Evolutionary conservation across 2,888 invertebrate genomes (phyloP).

Genomic region (Aricia artaxerxes): DNA sequence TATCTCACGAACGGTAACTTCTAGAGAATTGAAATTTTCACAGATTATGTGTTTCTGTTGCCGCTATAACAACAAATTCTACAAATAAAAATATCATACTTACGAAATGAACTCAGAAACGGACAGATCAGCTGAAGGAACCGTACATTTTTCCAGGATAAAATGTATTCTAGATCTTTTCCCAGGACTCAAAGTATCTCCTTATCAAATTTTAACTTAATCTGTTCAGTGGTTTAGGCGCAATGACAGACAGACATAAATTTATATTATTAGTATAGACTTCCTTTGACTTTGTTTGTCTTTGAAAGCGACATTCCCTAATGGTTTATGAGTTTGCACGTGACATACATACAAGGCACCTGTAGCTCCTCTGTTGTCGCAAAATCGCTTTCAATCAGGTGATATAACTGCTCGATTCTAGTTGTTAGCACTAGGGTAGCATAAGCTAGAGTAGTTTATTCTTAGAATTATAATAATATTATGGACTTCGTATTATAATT

Average conservation of each 20-base stretch:
- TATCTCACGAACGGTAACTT: no score
- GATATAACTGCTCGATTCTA: not conserved
- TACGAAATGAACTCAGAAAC: no score
- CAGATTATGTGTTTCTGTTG: no score
- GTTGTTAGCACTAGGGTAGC: not conserved
- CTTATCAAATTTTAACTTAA: no score
- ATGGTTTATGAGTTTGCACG: not conserved
- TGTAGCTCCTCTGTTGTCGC: not conserved
- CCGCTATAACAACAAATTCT: no score
- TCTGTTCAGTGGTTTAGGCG: not conserved
- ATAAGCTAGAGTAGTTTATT: not conserved
- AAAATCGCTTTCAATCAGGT: not conserved
- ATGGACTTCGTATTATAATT: no score
- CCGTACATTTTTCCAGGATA: no score
- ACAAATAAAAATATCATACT: no score
- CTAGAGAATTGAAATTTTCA: no score
- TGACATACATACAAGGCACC: not conserved
- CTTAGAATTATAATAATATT: not conserved
- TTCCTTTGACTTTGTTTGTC: not conserved
- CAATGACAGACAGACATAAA: not conserved
- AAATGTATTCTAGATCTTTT: no score
- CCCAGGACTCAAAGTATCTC: no score
- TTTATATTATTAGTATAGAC: not conserved
- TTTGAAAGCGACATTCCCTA: conserved; percentile 9
- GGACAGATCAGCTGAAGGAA: no score